Base-by-base conservation (phyloP, 2,113 vertebrate species). In the Hippocampus guttulatus region DNA sequence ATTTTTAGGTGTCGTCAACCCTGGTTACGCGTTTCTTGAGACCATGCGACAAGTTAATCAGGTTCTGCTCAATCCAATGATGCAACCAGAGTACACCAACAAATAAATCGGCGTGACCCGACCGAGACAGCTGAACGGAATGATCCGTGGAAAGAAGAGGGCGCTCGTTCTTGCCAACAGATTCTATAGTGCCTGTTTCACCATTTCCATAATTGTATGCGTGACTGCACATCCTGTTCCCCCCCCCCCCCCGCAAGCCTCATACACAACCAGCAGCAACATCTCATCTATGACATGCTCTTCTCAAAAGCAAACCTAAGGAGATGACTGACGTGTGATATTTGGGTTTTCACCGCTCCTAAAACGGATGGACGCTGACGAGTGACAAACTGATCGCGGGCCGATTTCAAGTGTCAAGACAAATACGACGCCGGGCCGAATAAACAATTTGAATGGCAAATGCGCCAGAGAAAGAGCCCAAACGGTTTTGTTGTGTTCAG, bases 401-500 rank as follows among this genome's bases (percentile, higher is more conserved):
- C 15, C 2, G 33, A 61, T 61, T 61, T 65, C 54, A 74, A 70
- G 45, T 60, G 27, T 45, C 66, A 66, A 62, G 68, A 67, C 1
- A 51, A 57, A 62, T 55, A 30, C 40, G 25, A 68, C n/a, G 52
- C 54, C 51, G 69, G 30, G 38, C 3, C 40, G 20, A 68, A 45
- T 51, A 27, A 70, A 58, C 43, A 30, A 75, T 82, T 76, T 78
- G 68, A 88, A 75, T 80, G 75, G 41, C 69, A 82, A 64, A 82
- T 80, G 20, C 41, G 41, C 67, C 51, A 55, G 23, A 77, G 64
- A 68, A 52, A 43, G 67, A 40, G 0, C 30, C 66, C 75, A 69
- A 69, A 64, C 69, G 67, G 74, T 71, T 85, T 78, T 82, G 77
- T 76, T 82, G 80, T 79, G 81, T 67, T 86, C 81, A 76, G 75